These are phyloP conservation scores for Dipodomys stephensi DNA, from an alignment of 2,113 vertebrate genomes.

Conservation along the genomic window DNA sequence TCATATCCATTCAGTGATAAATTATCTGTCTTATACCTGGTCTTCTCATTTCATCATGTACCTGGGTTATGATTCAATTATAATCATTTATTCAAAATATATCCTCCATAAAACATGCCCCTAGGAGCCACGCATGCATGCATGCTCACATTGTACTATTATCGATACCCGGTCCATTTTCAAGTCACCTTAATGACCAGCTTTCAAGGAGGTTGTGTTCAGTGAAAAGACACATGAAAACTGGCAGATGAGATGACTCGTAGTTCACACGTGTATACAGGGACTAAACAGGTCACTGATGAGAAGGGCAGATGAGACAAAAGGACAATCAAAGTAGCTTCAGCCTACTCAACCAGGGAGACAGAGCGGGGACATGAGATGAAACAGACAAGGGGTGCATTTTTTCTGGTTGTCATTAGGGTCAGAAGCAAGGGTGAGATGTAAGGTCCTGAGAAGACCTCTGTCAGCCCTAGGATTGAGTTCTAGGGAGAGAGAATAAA, in stretches of 20 bases:
- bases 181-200: not conserved
- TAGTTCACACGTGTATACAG: not conserved
- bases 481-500: not conserved
- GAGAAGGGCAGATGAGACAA: not conserved
- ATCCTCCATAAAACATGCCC: not conserved
- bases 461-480: not conserved
- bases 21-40: constrained; percentile 25
- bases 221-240: not conserved
- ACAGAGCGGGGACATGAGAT: not conserved
- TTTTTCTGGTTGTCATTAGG: not conserved
- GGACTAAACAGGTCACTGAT: not conserved
- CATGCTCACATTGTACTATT: not conserved
- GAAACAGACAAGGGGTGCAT: not conserved
- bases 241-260: not conserved
- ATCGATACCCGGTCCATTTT: not conserved
- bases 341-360: not conserved
- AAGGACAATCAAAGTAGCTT: not conserved
- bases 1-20: not conserved
- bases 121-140: not conserved
- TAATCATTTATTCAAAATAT: not conserved
- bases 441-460: not conserved
- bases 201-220: not conserved
- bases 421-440: not conserved
- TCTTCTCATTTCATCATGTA: constrained; percentile 3
- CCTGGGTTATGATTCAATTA: not conserved